Base-by-base conservation (phyloP, 2,797 vertebrate species). In the Siniperca undulata region DNA sequence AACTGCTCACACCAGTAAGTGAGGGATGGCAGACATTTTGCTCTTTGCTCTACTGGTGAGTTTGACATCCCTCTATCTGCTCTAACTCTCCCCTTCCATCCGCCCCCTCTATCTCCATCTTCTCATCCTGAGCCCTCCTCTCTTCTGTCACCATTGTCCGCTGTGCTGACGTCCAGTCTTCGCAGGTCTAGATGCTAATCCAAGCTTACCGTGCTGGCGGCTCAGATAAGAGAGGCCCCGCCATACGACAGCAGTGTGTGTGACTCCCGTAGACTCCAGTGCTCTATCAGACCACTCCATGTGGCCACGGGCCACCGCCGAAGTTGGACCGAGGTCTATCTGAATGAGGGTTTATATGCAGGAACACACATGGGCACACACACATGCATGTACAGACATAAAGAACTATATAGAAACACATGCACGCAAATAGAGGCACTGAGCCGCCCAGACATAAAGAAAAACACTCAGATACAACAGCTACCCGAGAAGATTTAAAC, bases 181-280 rank as follows among this genome's bases (percentile, higher is more conserved):
- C 87, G 77, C 93, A 94, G 91, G 95, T 95, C 93, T 93, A 96
- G 95, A 96, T 95, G 94, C 92, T 95, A 96, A 96, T 96, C 95
- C 94, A 92, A 94, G 95, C 94, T 96, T 96, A 96, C 94, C 88
- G 86, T 88, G 90, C 95, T 96, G 95, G 92, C 90, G 91, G 88
- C 91, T 83, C 91, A 71, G 96, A 96, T 96, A 96, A 96, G 94
- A 91, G 92, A 88, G 92, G 89, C 91, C 86, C 92, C 86, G 88
- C 89, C 89, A 83, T 89, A 85, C 80, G 86, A 85, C 91, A 86
- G 90, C 86, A 86, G 89, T 84, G 90, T 90, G 89, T 88, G 91
- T 85, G 91, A 93, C 92, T 94, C 91, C 86, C 88, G 80, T 90
- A 89, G 89, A 93, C 91, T 88, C 84, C 89, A 82, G 79, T 91